A percentile compares a stretch with the other conserved stretches of the same genome.
Conservation (phyloP, 2,888 invertebrate species). For the Encarsia formosa region DNA sequence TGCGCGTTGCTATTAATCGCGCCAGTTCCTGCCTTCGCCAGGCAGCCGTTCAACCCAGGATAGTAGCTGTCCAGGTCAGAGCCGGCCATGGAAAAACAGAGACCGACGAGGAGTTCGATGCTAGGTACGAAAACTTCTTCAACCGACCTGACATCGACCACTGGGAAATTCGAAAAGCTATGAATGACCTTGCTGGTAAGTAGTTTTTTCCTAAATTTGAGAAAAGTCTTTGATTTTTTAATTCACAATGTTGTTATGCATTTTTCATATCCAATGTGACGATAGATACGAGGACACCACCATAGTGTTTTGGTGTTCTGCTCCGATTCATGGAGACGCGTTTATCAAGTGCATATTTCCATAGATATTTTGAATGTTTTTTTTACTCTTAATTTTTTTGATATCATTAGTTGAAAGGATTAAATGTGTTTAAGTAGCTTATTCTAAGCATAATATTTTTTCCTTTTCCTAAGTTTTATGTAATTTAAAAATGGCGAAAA, state of each 20-base stretch:
- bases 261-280: no score
- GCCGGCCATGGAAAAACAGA: slow-evolving; percentile 50
- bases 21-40: slow-evolving; percentile 2
- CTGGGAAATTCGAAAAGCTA: slow-evolving; percentile 90
- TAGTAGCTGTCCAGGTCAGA: slow-evolving; percentile 1
- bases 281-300: no score
- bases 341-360: no score
- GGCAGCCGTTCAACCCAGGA: not conserved
- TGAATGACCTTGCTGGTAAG: slow-evolving; percentile 69
- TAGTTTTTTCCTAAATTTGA: no score
- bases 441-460: no score
- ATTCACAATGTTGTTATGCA: no score
- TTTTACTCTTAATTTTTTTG: no score
- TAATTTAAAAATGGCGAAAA: slow-evolving; percentile 23
- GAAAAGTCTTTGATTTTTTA: no score
- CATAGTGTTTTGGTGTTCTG: not conserved
- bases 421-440: no score
- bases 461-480: no score
- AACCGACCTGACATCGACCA: slow-evolving; percentile 84
- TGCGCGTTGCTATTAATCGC: slow-evolving; percentile 10
- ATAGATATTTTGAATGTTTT: no score
- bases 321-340: not conserved
- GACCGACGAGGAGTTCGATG: slow-evolving; percentile 82
- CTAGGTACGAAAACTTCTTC: slow-evolving; percentile 78
- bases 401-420: no score